phyloP scores from a whole-genome alignment of 2,888 invertebrate genomes.

The Hartigia nigra region DNA sequence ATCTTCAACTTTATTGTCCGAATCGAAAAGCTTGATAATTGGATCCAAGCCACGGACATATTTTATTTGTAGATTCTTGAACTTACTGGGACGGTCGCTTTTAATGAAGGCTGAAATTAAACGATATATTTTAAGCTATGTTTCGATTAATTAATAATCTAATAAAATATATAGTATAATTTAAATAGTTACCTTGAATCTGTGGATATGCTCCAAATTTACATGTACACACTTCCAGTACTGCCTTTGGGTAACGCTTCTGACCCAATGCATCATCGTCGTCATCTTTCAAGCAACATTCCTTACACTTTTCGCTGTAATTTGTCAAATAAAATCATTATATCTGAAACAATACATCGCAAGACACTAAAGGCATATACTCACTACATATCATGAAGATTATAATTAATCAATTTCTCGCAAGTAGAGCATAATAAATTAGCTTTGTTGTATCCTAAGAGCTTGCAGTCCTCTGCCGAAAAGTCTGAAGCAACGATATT shows the following conservation, averaged over 20 bases:
- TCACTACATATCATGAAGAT: slow-evolving; percentile 74
- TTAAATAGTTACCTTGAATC: slow-evolving; percentile 76
- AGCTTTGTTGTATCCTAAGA: slow-evolving; percentile 86
- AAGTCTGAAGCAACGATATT: slow-evolving; percentile 68
- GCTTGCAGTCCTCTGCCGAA: slow-evolving; percentile 84
- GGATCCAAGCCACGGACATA: slow-evolving; percentile 96
- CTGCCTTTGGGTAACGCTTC: slow-evolving; percentile 89
- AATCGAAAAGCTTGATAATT: slow-evolving; percentile 89
- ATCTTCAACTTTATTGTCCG: slow-evolving; percentile 85
- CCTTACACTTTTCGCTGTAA: slow-evolving; percentile 75
- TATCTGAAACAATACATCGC: background rate
- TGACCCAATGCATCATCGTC: slow-evolving; percentile 70
- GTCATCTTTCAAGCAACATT: slow-evolving; percentile 85
- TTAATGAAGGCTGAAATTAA: slow-evolving; percentile 87
- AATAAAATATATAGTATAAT: background rate
- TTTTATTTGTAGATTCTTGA: slow-evolving; percentile 90
- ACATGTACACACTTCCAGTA: slow-evolving; percentile 96
- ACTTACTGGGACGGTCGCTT: slow-evolving; percentile 89
- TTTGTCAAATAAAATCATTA: slow-evolving; percentile 10
- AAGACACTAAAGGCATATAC: slow-evolving; percentile 54
- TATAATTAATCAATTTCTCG: slow-evolving; percentile 82
- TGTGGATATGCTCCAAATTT: slow-evolving; percentile 98
- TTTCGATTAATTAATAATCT: slow-evolving; percentile 4
- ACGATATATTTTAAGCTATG: slow-evolving; percentile 6
- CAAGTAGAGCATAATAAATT: slow-evolving; percentile 91